These are phyloP conservation scores for Polyommatus iphigenia DNA, from an alignment of 2,888 invertebrate species.

Conservation along the genomic window DNA sequence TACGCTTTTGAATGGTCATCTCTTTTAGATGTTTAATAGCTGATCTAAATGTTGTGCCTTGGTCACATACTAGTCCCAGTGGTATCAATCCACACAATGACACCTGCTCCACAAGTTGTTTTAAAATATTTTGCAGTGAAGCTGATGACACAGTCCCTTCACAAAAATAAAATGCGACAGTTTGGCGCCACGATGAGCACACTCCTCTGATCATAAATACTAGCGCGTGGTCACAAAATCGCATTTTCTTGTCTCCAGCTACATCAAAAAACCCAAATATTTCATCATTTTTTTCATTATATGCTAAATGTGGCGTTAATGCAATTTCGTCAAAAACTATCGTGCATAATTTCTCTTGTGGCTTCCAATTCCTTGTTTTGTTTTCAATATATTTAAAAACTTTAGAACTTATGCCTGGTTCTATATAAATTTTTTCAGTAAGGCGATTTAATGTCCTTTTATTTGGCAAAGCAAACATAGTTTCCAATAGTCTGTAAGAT, in stretches of 20 bases:
- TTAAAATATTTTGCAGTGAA: conserved; percentile 40
- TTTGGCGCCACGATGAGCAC: conserved; percentile 36
- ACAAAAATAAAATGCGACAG: conserved; percentile 42
- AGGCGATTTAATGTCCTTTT: conserved; percentile 34
- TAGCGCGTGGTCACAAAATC: conserved; percentile 41
- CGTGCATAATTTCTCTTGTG: conserved; percentile 35
- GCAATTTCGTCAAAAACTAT: conserved; percentile 38
- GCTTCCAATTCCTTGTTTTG: conserved; percentile 31
- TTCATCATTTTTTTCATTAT: conserved; percentile 32
- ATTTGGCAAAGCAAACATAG: conserved; percentile 37
- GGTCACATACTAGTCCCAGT: conserved; percentile 42
- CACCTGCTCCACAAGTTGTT: conserved; percentile 38
- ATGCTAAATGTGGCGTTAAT: conserved; percentile 36
- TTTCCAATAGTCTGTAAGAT: conserved; percentile 35
- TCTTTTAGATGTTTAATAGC: conserved; percentile 37
- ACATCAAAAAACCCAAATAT: conserved; percentile 40
- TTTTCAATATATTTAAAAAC: conserved; percentile 30
- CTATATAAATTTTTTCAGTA: conserved; percentile 28
- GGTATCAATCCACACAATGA: conserved; percentile 39
- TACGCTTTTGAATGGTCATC: conserved; percentile 34
- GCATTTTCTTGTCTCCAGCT: conserved; percentile 33
- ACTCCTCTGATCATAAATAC: conserved; percentile 43
- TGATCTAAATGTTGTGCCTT: conserved; percentile 43
- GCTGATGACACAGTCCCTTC: conserved; percentile 41
- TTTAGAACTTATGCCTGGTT: conserved; percentile 31